A percentile compares a stretch with the other conserved stretches of the same genome.
phyloP scores from a whole-genome alignment of 1,140 invertebrate genomes.

The Carposina sasakii region DNA sequence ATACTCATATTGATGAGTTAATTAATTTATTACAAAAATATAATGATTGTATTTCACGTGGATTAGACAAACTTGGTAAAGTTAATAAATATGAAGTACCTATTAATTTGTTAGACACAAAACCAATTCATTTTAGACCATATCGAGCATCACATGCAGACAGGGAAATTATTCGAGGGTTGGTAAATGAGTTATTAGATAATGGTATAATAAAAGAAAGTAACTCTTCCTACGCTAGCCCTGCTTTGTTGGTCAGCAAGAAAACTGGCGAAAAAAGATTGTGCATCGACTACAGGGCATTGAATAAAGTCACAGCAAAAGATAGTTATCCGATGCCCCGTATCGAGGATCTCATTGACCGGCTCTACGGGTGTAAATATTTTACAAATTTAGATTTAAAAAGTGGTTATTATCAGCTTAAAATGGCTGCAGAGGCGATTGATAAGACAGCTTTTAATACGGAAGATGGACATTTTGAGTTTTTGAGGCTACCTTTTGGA shows the following conservation, averaged over 20 bases:
- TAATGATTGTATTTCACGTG: not conserved
- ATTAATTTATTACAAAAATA: not conserved
- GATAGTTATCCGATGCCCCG: constrained; percentile 19
- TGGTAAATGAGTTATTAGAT: not conserved
- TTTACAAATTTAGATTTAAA: constrained; percentile 3
- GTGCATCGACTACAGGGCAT: constrained; percentile 12
- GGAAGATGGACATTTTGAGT: constrained; percentile 36
- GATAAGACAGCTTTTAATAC: constrained; percentile 32
- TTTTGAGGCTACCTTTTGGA: constrained; percentile 27
- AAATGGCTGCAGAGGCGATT: constrained; percentile 20
- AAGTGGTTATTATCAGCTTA: not conserved
- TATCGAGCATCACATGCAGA: not conserved
- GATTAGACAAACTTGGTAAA: not conserved
- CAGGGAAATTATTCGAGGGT: not conserved
- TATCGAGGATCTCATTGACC: constrained; percentile 13
- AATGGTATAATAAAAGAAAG: not conserved
- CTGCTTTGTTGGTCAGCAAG: constrained; percentile 12
- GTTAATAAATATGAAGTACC: not conserved
- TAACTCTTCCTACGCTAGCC: constrained; percentile 7
- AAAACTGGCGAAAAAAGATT: constrained; percentile 15
- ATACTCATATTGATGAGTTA: not conserved
- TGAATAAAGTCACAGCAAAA: constrained; percentile 15
- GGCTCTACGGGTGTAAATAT: constrained; percentile 4
- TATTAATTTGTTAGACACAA: not conserved
- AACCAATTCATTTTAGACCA: constrained; percentile 5